Evolutionary conservation across 2,113 vertebrate genomes (phyloP), one percentile per base, ranked within the genome.

Genomic region (Dasypus novemcinctus): DNA sequence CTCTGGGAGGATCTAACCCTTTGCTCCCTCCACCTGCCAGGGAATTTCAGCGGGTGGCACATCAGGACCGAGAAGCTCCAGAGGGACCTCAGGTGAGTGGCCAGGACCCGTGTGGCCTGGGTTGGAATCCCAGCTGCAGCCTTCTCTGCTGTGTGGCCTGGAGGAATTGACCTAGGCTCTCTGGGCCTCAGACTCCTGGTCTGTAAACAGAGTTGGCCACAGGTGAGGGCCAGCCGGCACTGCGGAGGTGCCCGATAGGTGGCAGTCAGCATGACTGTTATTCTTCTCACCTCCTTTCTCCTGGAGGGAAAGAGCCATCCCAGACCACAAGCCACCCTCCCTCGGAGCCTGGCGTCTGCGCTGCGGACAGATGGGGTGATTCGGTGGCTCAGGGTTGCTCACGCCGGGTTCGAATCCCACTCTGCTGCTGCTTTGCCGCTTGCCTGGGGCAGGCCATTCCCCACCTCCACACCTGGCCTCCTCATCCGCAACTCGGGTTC

Each of bases 41-140:
- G 98, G 69, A 97, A 99, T 97, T 99, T 98, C 96, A 97, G 41
- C 0, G 98, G 98, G 54, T 99, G 99, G 99, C 97, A 93, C 79
- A 99, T 98, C 0, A 98, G 85, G 4, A 94, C 43, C 0, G 99
- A 99, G 64, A 83, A 89, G 20, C 98, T 99, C 33, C 98, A 98
- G 2, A 88, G 95, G 29, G 97, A 98, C 81, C n/a, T 66, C 88
- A 97, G 97, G 97, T 97, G 85, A 87, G 97, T 57, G 6, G 4
- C 36, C 18, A 1, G 78, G 69, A 18, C 43, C 1, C 0, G 0
- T 7, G 23, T 10, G 72, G 33, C 27, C 31, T 25, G 20, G 0
- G 0, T 9, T 11, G 13, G n/a, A 21, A 4, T 43, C 29, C 52
- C 41, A 21, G 46, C 38, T 29, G 7, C 1, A 2, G 31, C 14